Base-by-base conservation (phyloP, 2,888 invertebrate genomes). In the Mallateleia sp. region DNA sequence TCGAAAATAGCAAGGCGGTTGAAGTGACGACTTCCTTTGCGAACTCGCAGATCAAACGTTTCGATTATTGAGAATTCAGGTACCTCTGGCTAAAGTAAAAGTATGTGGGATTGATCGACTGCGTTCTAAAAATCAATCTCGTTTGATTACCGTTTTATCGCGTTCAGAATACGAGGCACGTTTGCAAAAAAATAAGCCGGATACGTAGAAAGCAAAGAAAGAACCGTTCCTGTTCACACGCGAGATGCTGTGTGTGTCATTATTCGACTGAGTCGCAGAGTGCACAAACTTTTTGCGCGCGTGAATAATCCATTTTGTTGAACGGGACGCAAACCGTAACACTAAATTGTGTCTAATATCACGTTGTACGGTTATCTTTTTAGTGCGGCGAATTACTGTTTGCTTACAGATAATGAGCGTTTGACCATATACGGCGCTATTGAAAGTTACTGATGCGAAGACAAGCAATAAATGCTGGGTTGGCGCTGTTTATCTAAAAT, bases 61-160 rank as follows among this genome's bases (percentile, higher is more conserved):
- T 56, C 42, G 54, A 20, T n/a, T 45, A 42, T 22, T 32, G 28
- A 14, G 20, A 64, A 56, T 45, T 45, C 52, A 52, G 24, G 54
- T 54, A 54, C 52, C 25, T 54, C 24, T 54, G 54, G 25, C 38
- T n/a, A 20, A 20, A 72, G 86, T 79, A 77, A 87, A 84, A 87
- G 86, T 83, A 83, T 81, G 89, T 86, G 88, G 86, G 78, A 86
- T 75, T 77, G 82, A 34, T 34, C 58, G 28, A 85, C 85, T 89
- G 88, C 79, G 82, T 78, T 84, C 84, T 89, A 89, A 89, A 85
- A 87, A 90, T 89, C 88, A 89, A 89, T 89, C 89, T 87, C 75
- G 71, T 85, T 87, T 87, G 87, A 88, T 87, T 85, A 66, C 88
- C 89, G 85, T 89, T 89, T 88, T 89, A 90, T 89, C 89, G 84